Percentiles rank a stretch among this genome's conserved stretches.
These are phyloP conservation scores for Danio rerio DNA, from an alignment of 2,113 vertebrate species.

Conservation along the genomic window DNA sequence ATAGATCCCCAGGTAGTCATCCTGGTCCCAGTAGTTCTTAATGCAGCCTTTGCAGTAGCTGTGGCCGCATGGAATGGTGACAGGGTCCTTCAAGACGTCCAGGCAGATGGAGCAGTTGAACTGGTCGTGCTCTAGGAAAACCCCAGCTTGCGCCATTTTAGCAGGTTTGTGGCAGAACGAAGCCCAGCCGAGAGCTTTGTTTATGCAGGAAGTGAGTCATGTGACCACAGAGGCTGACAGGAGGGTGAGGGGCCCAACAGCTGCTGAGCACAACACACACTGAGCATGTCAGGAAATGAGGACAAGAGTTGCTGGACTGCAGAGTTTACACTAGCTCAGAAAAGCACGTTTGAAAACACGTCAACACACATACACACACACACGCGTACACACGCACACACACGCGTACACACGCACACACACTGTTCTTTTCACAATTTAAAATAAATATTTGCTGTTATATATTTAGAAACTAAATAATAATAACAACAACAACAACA, in stretches of 20 bases:
- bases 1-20: slow-evolving; percentile 71
- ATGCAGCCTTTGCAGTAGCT: slow-evolving; percentile 78
- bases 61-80: slow-evolving; percentile 79
- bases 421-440: no score
- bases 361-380: no score
- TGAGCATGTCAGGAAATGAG: neutral
- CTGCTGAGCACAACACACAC: neutral
- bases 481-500: no score
- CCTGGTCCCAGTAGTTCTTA: slow-evolving; percentile 77
- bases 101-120: slow-evolving; percentile 79
- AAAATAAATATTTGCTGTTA: no score
- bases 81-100: slow-evolving; percentile 73
- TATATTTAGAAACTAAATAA: no score
- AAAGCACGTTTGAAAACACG: no score
- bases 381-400: no score
- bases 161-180: neutral
- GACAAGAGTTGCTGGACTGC: no score
- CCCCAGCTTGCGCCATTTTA: slow-evolving; percentile 74
- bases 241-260: neutral
- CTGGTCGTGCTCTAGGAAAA: slow-evolving; percentile 76
- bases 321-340: no score
- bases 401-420: no score
- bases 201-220: slow-evolving; percentile 51
- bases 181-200: slow-evolving; percentile 46
- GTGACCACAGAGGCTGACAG: slow-evolving; percentile 33